Evolutionary conservation across 2,113 vertebrate genomes (phyloP).

Genomic region (Otolemur garnettii): DNA sequence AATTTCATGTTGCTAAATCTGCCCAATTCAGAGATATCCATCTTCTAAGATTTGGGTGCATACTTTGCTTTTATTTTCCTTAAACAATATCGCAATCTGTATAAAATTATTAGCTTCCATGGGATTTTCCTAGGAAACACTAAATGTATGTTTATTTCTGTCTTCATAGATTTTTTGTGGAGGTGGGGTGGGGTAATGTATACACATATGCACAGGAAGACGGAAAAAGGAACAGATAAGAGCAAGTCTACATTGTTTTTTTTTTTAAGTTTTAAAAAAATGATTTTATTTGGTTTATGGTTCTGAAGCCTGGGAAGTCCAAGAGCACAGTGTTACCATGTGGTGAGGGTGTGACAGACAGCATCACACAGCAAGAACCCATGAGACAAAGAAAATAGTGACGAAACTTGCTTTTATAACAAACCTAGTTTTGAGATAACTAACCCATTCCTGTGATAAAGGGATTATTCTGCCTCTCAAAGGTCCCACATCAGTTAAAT

Average conservation of each 20-base stretch:
- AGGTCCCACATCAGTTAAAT: too few species aligned
- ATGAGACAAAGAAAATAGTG: too few species aligned
- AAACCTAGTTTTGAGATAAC: too few species aligned
- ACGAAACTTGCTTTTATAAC: too few species aligned
- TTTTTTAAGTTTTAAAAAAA: too few species aligned
- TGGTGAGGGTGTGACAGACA: too few species aligned
- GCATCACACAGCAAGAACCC: too few species aligned
- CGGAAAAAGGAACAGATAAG: background rate
- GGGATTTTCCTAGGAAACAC: background rate
- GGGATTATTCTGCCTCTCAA: too few species aligned
- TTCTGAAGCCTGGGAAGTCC: too few species aligned
- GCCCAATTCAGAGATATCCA: background rate
- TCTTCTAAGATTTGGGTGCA: background rate
- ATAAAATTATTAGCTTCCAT: slow-evolving; percentile 16
- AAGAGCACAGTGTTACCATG: too few species aligned
- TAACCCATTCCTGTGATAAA: too few species aligned
- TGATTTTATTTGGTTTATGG: too few species aligned
- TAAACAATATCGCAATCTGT: background rate
- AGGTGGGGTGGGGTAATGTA: background rate
- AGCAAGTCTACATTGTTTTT: background rate
- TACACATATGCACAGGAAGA: background rate
- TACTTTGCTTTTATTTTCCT: slow-evolving; percentile 21
- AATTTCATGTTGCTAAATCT: slow-evolving; percentile 22
- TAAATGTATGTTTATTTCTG: background rate
- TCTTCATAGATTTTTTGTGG: background rate